phyloP scores from a whole-genome alignment of 2,797 vertebrate genomes.

The Melanotaenia nigrans region DNA sequence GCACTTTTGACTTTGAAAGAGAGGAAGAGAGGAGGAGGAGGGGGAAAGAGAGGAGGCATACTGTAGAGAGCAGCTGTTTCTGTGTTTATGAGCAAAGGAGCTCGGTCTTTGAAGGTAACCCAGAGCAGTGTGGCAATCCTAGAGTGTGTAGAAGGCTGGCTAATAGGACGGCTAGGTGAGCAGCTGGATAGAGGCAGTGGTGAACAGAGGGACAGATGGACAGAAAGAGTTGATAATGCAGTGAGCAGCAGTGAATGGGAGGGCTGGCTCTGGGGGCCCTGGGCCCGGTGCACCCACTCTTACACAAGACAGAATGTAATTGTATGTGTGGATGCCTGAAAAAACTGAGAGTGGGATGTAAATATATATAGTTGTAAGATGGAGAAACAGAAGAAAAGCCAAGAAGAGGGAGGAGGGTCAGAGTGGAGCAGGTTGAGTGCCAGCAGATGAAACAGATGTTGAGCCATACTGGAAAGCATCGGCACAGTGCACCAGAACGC shows the following conservation, averaged over 20 bases:
- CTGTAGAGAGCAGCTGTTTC: conserved; percentile 83
- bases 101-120: conserved; percentile 83
- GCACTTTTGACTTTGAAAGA: conserved; percentile 85
- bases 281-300: conserved; percentile 64
- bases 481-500: conserved; percentile 90
- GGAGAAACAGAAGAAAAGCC: conserved; percentile 39
- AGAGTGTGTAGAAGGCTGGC: conserved; percentile 73
- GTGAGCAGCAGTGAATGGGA: conserved; percentile 77
- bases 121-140: conserved; percentile 76
- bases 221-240: conserved; percentile 84
- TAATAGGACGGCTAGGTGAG: conserved; percentile 85
- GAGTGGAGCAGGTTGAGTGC: conserved; percentile 84
- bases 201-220: conserved; percentile 87
- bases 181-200: conserved; percentile 84
- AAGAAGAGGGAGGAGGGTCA: conserved; percentile 54
- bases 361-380: conserved; percentile 51
- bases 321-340: conserved; percentile 44
- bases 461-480: conserved; percentile 92
- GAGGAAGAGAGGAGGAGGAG: conserved; percentile 64
- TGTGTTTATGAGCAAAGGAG: conserved; percentile 80
- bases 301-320: conserved; percentile 45
- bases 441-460: conserved; percentile 99
- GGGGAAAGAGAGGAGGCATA: conserved; percentile 72
- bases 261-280: conserved; percentile 70
- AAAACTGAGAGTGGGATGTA: conserved; percentile 47